These are phyloP conservation scores for Hirtodrosophila duncani DNA, from an alignment of 2,888 invertebrate species.

Conservation along the genomic window DNA sequence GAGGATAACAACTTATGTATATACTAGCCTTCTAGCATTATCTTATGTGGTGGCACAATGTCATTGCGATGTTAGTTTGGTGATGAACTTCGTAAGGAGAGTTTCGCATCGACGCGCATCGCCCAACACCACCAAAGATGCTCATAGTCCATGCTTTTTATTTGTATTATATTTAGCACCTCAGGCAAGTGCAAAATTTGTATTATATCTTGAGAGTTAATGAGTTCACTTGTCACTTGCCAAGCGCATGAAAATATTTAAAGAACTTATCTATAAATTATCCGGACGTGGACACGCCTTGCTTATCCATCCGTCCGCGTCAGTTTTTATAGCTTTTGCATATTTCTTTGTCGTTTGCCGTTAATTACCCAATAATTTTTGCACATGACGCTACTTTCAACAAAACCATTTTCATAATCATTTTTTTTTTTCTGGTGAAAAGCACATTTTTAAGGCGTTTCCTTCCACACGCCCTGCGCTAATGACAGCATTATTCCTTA, in stretches of 20 bases:
- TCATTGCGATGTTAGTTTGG: too few species aligned
- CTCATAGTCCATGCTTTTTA: too few species aligned
- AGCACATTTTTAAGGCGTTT: constrained; percentile 43
- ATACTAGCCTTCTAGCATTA: too few species aligned
- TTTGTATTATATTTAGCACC: too few species aligned
- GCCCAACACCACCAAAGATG: too few species aligned
- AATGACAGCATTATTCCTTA: constrained; percentile 46
- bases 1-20: too few species aligned
- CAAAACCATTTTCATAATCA: constrained; percentile 47
- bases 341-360: constrained; percentile 36
- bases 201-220: too few species aligned
- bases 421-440: constrained; percentile 12
- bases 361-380: constrained; percentile 68
- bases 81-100: too few species aligned
- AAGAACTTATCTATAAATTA: constrained; percentile 58
- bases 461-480: constrained; percentile 27
- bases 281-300: constrained; percentile 39
- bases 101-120: too few species aligned
- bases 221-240: constrained; percentile 35
- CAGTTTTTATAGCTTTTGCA: constrained; percentile 31
- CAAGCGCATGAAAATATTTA: constrained; percentile 33
- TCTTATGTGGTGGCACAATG: too few species aligned
- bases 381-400: constrained; percentile 61
- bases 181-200: too few species aligned
- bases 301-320: constrained; percentile 23